Percentiles rank a stretch among this genome's conserved stretches.
Conservation (phyloP, 2,888 invertebrate species). For the Sericinus montela region DNA sequence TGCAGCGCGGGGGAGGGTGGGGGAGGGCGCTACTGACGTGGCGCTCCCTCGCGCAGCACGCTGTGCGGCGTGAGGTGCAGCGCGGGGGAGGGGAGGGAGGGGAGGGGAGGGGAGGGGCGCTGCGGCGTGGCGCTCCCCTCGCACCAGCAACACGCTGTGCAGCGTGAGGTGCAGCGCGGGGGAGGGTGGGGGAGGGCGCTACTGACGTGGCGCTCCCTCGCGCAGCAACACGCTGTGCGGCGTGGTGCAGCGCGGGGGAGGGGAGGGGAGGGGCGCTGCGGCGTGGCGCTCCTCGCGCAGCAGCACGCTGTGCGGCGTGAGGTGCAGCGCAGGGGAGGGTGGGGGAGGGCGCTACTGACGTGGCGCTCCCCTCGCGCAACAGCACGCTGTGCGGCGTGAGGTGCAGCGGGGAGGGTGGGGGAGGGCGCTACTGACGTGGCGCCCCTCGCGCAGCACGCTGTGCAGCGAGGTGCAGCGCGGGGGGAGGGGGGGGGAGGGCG, state of each 20-base stretch:
- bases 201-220: constrained; percentile 86
- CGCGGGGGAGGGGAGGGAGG: too few relatives aligned
- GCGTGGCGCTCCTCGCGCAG: too few relatives aligned
- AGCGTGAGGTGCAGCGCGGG: too few relatives aligned
- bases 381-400: too few relatives aligned
- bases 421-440: constrained; percentile 92
- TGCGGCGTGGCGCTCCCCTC: too few relatives aligned
- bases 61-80: constrained; percentile 91
- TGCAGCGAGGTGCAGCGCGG: constrained; percentile 94
- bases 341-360: constrained; percentile 80
- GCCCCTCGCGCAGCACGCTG: constrained; percentile 96
- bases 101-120: too few relatives aligned
- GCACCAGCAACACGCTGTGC: too few relatives aligned
- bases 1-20: constrained; percentile 84
- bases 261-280: too few relatives aligned
- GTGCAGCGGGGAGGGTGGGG: too few relatives aligned
- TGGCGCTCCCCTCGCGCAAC: constrained; percentile 82
- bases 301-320: too few relatives aligned
- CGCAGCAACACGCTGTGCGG: constrained; percentile 86
- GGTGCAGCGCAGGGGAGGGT: constrained; percentile 83
- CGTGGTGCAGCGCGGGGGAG: constrained; percentile 93
- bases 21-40: constrained; percentile 76
- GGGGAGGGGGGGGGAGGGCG: too few relatives aligned
- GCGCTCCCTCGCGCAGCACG: constrained; percentile 93
- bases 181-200: constrained; percentile 84